phyloP scores from a whole-genome alignment of 2,888 invertebrate genomes.

The Drosophila ezoana region DNA sequence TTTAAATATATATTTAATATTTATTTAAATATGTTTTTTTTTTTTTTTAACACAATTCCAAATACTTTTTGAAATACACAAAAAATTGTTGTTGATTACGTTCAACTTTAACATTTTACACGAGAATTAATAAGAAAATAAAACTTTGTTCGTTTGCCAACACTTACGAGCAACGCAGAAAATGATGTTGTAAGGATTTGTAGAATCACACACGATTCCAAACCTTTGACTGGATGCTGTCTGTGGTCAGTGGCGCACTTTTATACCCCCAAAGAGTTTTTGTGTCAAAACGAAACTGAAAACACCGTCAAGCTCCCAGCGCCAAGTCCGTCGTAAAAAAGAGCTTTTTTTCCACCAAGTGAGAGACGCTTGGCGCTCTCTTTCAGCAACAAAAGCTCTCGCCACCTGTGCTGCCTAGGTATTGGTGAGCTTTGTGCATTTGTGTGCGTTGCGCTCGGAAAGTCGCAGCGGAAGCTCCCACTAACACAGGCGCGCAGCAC shows the following conservation, averaged over 20 bases:
- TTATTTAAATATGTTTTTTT: background rate
- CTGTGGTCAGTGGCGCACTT: conserved; percentile 85
- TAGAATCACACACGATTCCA: conserved; percentile 85
- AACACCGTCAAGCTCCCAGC: conserved; percentile 57
- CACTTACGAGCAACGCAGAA: conserved; percentile 75
- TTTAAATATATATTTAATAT: conserved; percentile 4
- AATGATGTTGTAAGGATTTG: conserved; percentile 79
- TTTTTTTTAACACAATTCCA: conserved; percentile 8
- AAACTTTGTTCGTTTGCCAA: conserved; percentile 85
- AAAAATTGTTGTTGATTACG: conserved; percentile 1
- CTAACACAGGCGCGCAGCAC: conserved; percentile 50
- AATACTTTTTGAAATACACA: conserved; percentile 7
- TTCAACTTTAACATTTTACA: conserved; percentile 16
- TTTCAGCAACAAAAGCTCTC: conserved; percentile 37
- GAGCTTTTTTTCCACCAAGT: conserved; percentile 35
- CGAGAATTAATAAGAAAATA: conserved; percentile 9
- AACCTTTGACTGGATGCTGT: conserved; percentile 86
- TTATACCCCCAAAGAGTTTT: conserved; percentile 84
- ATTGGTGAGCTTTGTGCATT: conserved; percentile 34
- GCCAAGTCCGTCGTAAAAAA: conserved; percentile 47
- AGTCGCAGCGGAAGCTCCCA: conserved; percentile 67
- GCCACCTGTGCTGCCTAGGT: conserved; percentile 21
- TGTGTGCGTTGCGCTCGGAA: conserved; percentile 51
- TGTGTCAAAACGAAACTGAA: conserved; percentile 77
- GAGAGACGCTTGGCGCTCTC: conserved; percentile 19